Percentiles rank a stretch among this genome's conserved stretches.
Conservation (phyloP, 2,888 invertebrate species). For the Chaetoderma sp. region DNA sequence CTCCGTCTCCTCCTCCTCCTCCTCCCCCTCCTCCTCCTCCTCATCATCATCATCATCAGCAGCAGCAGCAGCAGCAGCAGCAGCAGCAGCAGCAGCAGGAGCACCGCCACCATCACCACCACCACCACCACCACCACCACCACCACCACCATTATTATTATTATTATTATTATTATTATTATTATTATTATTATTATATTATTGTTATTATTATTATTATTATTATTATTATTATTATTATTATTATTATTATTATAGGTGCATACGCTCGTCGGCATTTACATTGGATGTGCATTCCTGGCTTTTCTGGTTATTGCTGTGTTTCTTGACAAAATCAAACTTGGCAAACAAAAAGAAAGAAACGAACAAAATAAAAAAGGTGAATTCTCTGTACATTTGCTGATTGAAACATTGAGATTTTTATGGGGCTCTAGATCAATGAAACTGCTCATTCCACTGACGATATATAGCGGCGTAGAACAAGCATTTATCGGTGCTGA, state of each 20-base stretch:
- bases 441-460: conserved; percentile 92
- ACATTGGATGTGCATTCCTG: conserved; percentile 85
- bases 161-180: too few relatives aligned
- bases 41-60: too few relatives aligned
- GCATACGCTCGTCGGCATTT: conserved; percentile 89
- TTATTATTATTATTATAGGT: conserved; percentile 75
- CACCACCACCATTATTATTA: too few relatives aligned
- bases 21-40: too few relatives aligned
- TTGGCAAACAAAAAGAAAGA: conserved; percentile 46
- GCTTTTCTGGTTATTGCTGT: conserved; percentile 89
- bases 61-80: too few relatives aligned
- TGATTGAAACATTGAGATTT: conserved; percentile 83
- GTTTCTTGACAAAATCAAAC: conserved; percentile 78
- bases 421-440: conserved; percentile 87
- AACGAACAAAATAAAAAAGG: conserved; percentile 10
- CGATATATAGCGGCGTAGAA: conserved; percentile 96
- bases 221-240: neutral
- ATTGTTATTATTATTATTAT: neutral
- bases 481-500: conserved; percentile 93
- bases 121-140: too few relatives aligned
- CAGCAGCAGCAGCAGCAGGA: too few relatives aligned
- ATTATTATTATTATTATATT: too few relatives aligned
- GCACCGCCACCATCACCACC: too few relatives aligned
- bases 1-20: too few relatives aligned
- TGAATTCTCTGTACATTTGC: conserved; percentile 38